Base-by-base conservation (phyloP, 2,113 vertebrate genomes). In the Barnardius zonarius region DNA sequence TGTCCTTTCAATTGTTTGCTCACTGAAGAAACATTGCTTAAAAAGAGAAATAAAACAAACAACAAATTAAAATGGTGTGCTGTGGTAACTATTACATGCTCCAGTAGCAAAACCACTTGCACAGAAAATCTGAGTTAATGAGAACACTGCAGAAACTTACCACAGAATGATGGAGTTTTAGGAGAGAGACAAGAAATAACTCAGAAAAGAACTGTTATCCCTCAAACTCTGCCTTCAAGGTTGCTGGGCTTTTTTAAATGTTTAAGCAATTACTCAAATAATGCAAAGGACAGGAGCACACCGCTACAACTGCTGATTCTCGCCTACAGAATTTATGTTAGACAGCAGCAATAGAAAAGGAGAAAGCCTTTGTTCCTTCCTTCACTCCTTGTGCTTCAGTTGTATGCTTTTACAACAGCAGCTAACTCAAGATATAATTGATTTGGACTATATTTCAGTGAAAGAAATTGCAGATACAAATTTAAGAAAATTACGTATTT, bases 91-190 rank as follows among this genome's bases (percentile, higher is more conserved):
- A 74, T 57, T 85, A 87, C 49, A 92, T 79, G 49, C 70, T 83
- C 31, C 24, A 66, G 41, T 44, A 87, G 73, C 28, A 92, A 89
- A 94, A 79, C 7, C 37, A 37, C n/a, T 91, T 73, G 33, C 62
- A 93, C 66, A 91, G 69, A 89, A 84, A 72, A 92, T 5, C 24
- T 11, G 73, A 87, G 86, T 76, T 91, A 93, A 91, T 82, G 37
- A 89, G 57, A 94, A 35, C 24, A 54, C 28, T 80, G 49, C 33
- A 91, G 62, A 89, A 96, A 93, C 20, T 92, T 72, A 16, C 52
- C 49, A 14, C 4, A 48, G 54, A 94, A 75, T 62, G 66, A 87
- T 20, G 51, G 35, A 80, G 13, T 18, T 61, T 75, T 52, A 69
- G 57, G 66, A 55, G 39, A 57, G 52, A 57, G 48, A 64, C 35